A percentile compares a stretch with the other conserved stretches of the same genome.
These are phyloP conservation scores for Panthera uncia DNA, from an alignment of 2,113 vertebrate genomes.

Conservation along the genomic window DNA sequence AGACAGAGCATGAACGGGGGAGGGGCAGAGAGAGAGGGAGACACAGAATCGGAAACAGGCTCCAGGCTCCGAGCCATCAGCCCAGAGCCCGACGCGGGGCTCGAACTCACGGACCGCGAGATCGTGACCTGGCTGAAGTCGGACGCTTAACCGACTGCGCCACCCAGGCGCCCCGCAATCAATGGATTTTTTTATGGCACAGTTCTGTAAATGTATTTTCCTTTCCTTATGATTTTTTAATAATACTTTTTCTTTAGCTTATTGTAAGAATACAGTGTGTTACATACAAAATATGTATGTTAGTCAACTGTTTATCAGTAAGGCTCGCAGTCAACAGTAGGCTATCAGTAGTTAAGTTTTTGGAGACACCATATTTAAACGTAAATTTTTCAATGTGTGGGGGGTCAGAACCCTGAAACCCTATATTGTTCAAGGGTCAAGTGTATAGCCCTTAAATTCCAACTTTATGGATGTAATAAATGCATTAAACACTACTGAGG, in stretches of 20 bases:
- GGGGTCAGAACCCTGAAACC: background rate
- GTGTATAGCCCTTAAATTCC: background rate
- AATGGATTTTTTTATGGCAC: background rate
- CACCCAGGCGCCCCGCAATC: background rate
- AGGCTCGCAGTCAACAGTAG: background rate
- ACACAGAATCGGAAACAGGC: too few relatives aligned
- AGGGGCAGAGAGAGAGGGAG: too few relatives aligned
- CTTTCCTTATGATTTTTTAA: background rate
- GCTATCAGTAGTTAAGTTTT: background rate
- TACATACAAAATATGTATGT: background rate
- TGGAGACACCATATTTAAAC: background rate
- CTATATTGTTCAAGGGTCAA: background rate
- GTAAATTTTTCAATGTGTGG: background rate
- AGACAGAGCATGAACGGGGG: too few relatives aligned
- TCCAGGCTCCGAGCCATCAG: too few relatives aligned
- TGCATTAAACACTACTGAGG: background rate
- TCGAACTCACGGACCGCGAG: too few relatives aligned
- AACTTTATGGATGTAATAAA: slow-evolving; percentile 22
- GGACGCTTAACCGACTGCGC: too few relatives aligned
- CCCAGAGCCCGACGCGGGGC: too few relatives aligned
- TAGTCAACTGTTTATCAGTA: background rate
- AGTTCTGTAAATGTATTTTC: background rate
- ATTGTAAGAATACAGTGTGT: too few relatives aligned
- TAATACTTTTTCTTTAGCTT: background rate
- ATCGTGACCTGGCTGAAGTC: too few relatives aligned